Evolutionary conservation across 1,140 invertebrate genomes (phyloP).

Genomic region (Drepana arcuata): DNA sequence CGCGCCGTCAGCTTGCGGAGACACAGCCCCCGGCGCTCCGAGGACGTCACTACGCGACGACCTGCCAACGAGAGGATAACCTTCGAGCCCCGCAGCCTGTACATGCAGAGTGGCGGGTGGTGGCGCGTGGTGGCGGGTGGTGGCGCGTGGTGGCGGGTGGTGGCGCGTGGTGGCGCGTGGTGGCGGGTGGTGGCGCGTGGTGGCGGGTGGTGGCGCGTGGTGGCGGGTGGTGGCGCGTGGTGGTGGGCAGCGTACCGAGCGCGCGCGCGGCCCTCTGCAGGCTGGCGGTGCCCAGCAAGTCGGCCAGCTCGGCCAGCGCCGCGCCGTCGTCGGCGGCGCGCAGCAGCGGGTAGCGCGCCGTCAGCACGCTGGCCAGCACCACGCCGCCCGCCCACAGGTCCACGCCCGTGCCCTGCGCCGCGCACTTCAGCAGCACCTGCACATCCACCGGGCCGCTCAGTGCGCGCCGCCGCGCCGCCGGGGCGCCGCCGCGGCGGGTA

Average conservation of each 20-base stretch:
- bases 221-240: neutral
- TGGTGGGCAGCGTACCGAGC: conserved; percentile 73
- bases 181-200: conserved; percentile 76
- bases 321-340: conserved; percentile 83
- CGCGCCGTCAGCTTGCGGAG: conserved; percentile 43
- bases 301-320: conserved; percentile 87
- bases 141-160: neutral
- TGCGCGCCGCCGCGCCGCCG: too few species aligned
- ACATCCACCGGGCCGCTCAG: too few species aligned
- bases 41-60: conserved; percentile 37
- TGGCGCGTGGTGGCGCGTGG: conserved; percentile 80
- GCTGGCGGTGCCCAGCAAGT: conserved; percentile 81
- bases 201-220: neutral
- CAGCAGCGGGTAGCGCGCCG: conserved; percentile 88
- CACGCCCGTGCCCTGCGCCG: conserved; percentile 75
- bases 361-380: conserved; percentile 86
- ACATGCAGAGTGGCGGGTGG: neutral
- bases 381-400: conserved; percentile 94
- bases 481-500: too few species aligned
- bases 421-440: conserved; percentile 33
- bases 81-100: neutral
- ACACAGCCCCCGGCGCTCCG: conserved; percentile 30
- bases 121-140: neutral
- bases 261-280: conserved; percentile 79
- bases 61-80: conserved; percentile 11